phyloP scores from a whole-genome alignment of 2,113 vertebrate species.

The Misgurnus anguillicaudatus region DNA sequence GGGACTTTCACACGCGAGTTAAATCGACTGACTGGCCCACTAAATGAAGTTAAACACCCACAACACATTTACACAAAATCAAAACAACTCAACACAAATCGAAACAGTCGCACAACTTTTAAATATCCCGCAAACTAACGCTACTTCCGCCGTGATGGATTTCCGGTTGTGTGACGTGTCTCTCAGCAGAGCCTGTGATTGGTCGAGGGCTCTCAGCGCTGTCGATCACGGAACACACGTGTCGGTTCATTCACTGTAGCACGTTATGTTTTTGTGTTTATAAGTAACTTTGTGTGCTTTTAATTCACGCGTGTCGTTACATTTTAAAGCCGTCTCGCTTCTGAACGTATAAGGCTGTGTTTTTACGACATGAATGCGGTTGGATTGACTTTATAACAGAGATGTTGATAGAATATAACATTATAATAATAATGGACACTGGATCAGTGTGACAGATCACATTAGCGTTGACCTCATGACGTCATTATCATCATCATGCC shows the following conservation, averaged over 20 bases:
- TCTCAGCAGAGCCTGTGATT: neutral
- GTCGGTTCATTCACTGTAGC: neutral
- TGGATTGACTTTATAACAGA: too few relatives aligned
- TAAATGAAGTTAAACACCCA: neutral
- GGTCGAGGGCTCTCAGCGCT: neutral
- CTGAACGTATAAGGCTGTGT: too few relatives aligned
- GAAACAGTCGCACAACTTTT: neutral
- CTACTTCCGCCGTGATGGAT: neutral
- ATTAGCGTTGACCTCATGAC: neutral
- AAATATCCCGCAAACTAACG: neutral
- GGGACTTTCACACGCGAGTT: neutral
- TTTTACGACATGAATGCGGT: too few relatives aligned
- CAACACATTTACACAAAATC: neutral
- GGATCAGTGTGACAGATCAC: neutral
- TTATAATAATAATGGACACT: too few relatives aligned
- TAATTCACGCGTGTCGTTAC: too few relatives aligned
- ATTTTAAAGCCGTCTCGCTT: too few relatives aligned
- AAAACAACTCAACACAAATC: too few relatives aligned
- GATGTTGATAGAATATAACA: too few relatives aligned
- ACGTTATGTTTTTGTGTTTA: too few relatives aligned
- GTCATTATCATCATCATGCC: neutral
- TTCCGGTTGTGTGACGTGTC: slow-evolving; percentile 1
- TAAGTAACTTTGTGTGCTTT: too few relatives aligned
- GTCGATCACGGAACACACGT: neutral
- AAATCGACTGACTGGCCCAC: neutral